These are phyloP conservation scores for Hycleus cichorii DNA, from an alignment of 1,140 invertebrate genomes.

Conservation along the genomic window DNA sequence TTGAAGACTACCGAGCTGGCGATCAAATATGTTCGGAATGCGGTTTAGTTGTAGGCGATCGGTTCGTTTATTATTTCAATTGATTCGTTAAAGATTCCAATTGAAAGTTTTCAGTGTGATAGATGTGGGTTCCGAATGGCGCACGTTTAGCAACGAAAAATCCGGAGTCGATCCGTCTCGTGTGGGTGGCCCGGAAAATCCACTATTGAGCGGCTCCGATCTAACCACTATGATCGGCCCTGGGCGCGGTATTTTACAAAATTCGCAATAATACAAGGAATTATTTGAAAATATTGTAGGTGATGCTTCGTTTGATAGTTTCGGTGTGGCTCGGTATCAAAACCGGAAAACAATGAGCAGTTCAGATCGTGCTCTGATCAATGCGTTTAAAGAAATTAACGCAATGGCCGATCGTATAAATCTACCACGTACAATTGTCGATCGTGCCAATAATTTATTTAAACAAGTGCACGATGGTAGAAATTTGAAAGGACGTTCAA, in stretches of 20 bases:
- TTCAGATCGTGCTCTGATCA: slow-evolving; percentile 88
- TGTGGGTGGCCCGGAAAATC: slow-evolving; percentile 97
- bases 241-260: slow-evolving; percentile 51
- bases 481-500: slow-evolving; percentile 86
- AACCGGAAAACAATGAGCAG: slow-evolving; percentile 89
- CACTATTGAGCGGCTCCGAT: slow-evolving; percentile 90
- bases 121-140: slow-evolving; percentile 99
- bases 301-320: slow-evolving; percentile 65
- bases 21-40: slow-evolving; percentile 99
- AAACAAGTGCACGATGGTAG: slow-evolving; percentile 98
- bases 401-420: slow-evolving; percentile 98
- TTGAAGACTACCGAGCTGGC: slow-evolving; percentile 97
- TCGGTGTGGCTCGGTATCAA: slow-evolving; percentile 86
- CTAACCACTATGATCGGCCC: slow-evolving; percentile 96
- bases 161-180: slow-evolving; percentile 94
- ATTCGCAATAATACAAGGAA: not conserved
- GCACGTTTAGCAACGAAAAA: slow-evolving; percentile 99
- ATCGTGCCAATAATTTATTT: slow-evolving; percentile 92
- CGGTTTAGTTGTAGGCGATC: slow-evolving; percentile 96
- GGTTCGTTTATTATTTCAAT: slow-evolving; percentile 49
- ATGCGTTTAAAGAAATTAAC: slow-evolving; percentile 93
- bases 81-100: not conserved
- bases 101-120: slow-evolving; percentile 68
- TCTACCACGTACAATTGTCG: slow-evolving; percentile 89
- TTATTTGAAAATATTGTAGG: slow-evolving; percentile 16